Percentiles rank a stretch among this genome's conserved stretches.
These are phyloP conservation scores for Drosophila pachea DNA, from an alignment of 1,140 invertebrate species.

Conservation along the genomic window DNA sequence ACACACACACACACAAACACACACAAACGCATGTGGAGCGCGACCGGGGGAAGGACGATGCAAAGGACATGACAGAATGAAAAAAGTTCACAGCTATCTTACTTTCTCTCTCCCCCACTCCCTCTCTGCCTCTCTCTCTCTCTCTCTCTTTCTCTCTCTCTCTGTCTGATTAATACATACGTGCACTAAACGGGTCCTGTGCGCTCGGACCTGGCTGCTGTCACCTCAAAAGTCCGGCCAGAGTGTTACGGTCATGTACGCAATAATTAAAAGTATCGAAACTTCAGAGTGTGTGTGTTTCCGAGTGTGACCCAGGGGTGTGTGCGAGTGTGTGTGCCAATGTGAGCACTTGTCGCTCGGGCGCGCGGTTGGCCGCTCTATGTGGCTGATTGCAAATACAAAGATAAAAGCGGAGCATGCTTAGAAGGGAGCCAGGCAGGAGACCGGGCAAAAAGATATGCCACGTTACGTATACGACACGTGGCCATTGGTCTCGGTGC, in stretches of 20 bases:
- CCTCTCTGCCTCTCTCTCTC: too few species aligned
- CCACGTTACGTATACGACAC: conserved; percentile 73
- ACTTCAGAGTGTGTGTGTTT: conserved; percentile 48
- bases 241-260: conserved; percentile 76
- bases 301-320: neutral
- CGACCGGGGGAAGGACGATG: neutral
- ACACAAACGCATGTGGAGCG: neutral
- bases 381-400: conserved; percentile 71
- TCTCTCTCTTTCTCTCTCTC: conserved; percentile 23
- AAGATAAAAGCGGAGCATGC: conserved; percentile 19
- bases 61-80: conserved; percentile 29
- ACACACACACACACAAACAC: neutral
- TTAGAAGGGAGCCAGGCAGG: neutral
- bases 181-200: conserved; percentile 57
- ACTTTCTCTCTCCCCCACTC: too few species aligned
- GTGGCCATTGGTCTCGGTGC: conserved; percentile 43
- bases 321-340: conserved; percentile 31
- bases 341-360: conserved; percentile 68
- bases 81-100: conserved; percentile 51
- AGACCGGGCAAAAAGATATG: conserved; percentile 55
- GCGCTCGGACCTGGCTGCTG: conserved; percentile 19
- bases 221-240: conserved; percentile 66
- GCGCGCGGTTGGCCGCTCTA: conserved; percentile 59
- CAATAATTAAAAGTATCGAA: conserved; percentile 78
- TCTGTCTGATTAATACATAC: conserved; percentile 69